Evolutionary conservation across 2,113 vertebrate species (phyloP).

Genomic region (Ahaetulla prasina): DNA sequence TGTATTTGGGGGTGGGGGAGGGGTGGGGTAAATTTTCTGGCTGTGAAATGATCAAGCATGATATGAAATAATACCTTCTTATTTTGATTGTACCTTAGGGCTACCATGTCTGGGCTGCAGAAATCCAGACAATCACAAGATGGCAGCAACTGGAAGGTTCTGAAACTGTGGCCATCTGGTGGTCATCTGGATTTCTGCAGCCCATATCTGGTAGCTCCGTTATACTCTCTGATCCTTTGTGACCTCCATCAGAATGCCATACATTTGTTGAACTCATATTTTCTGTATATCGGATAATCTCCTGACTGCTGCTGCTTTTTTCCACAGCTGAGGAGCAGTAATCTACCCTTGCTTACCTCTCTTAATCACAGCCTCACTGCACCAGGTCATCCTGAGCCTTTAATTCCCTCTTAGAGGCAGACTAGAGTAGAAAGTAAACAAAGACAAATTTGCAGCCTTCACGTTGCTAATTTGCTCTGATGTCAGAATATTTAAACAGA

Average conservation of each 20-base stretch:
- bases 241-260: slow-evolving; percentile 47
- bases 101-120: not conserved
- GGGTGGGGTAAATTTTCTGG: not conserved
- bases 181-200: not conserved
- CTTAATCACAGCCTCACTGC: slow-evolving; percentile 75
- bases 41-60: not conserved
- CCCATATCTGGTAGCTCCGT: not conserved
- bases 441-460: slow-evolving; percentile 77
- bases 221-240: slow-evolving; percentile 9
- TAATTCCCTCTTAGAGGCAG: slow-evolving; percentile 78
- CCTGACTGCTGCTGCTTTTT: slow-evolving; percentile 72
- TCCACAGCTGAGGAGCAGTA: slow-evolving; percentile 74
- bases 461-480: slow-evolving; percentile 80
- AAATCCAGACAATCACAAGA: not conserved
- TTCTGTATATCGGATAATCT: slow-evolving; percentile 72
- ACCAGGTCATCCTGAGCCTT: slow-evolving; percentile 72
- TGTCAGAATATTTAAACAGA: slow-evolving; percentile 80
- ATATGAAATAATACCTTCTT: not conserved
- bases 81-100: not conserved
- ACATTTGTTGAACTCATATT: slow-evolving; percentile 64
- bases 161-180: not conserved
- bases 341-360: slow-evolving; percentile 76
- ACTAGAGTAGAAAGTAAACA: slow-evolving; percentile 82
- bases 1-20: not conserved
- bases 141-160: not conserved